Base-by-base conservation (phyloP, 23 tunicate genomes). In the Diplosoma virens region DNA sequence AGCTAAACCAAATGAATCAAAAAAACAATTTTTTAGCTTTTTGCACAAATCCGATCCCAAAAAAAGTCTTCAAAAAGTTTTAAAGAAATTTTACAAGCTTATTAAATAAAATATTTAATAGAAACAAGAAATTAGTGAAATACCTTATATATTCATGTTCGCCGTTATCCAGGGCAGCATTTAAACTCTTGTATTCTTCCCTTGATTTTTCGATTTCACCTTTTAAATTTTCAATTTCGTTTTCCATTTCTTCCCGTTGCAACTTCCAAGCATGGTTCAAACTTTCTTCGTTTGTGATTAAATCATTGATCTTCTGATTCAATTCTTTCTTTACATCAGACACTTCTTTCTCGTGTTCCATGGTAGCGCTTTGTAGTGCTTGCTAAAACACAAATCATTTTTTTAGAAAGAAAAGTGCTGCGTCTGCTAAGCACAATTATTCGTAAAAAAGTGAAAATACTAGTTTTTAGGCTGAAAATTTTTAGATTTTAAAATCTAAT, bases 141-240 rank as follows among this genome's bases (percentile, higher is more conserved):
- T 66, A 79, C 83, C 7, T 45, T 28, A 80, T 32, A 34, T 68
- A 50, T 68, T 80, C 84, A 33, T 67, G 33, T 21, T 35, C 31
- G 2, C 84, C 84, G 11, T 53, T 80, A 28, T 80, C 55, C 21
- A 80, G 67, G 33, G 25, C 67, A 32, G 54, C 47, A 3, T 41
- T 80, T 2, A 80, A 25, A 14, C 54, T 55, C n/a, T 80, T 18
- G 28, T 76, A 58, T 17, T 68, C 54, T 25, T 33, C 33, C 24
- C 32, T 63, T 26, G 69, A 33, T 27, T 67, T 80, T 58, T 32
- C 27, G 23, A 67, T 52, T 11, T 37, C 74, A 11, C 3, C 2
- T 26, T 36, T 37, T 27, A 67, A 34, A 35, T 67, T 23, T 67
- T 67, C 52, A 3, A 18, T 25, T 27, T 17, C 23, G 3, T 9